Base-by-base conservation (phyloP, 2,888 invertebrate species). In the Diaphora mendica region DNA sequence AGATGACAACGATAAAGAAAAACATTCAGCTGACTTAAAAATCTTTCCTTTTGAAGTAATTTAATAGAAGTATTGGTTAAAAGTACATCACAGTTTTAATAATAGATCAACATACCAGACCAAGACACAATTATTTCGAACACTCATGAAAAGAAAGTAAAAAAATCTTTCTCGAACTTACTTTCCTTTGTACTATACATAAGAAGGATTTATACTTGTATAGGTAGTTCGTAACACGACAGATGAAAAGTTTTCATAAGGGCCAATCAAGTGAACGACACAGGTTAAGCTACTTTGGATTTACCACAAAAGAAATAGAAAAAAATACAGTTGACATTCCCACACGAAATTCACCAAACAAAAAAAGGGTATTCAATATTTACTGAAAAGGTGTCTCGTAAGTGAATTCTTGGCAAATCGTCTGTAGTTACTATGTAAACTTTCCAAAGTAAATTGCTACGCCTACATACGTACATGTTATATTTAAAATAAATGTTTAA, bases 321-420 rank as follows among this genome's bases (percentile, higher is more conserved):
- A 71, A 26, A 65, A 51, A 65, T 51, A 70, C 70, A 70, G 44
- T 70, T 48, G 48, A 64, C 64, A 70, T 64, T 48, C n/a, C 42
- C 70, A 9, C 44, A 64, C 13, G 64, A 70, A 64, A 64, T n/a
- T 17, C 42, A 39, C 42, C 20, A 26, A 39, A 66, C 39, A 23
- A 30, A 67, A 71, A 68, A 67, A 59, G 55, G 48, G n/a, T 66
- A 30, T 71, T 66, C 55, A 55, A 65, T 66, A 66, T 67, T 71
- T 66, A 42, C 71, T 55, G 66, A 67, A 59, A 48, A 65, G 39
- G 66, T 59, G 44, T 26, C 7, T 23, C 42, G 59, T 59, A 30
- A 59, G 65, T 66, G 39, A 66, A 71, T 59, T 59, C 55, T 55
- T 42, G 8, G 42, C 26, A 66, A 71, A 66, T 67, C 55, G 59